These are phyloP conservation scores for Polypterus senegalus DNA, from an alignment of 2,113 vertebrate species.

Conservation along the genomic window DNA sequence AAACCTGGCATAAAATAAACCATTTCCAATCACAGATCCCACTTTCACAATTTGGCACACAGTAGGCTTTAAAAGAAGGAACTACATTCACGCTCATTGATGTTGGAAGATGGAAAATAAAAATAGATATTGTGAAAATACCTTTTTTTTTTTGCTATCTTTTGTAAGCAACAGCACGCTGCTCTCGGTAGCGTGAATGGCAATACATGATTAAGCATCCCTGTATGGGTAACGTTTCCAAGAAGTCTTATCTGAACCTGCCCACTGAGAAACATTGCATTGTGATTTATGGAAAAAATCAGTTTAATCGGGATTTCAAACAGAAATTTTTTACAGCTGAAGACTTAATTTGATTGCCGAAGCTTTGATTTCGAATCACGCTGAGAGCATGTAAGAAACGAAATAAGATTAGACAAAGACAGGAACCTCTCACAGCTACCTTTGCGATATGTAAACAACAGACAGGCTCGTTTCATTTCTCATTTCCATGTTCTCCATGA, in stretches of 20 bases:
- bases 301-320: constrained; percentile 4
- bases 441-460: neutral
- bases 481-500: too few relatives aligned
- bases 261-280: neutral
- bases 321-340: neutral
- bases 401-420: neutral
- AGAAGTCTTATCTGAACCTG: neutral
- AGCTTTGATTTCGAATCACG: neutral
- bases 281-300: constrained; percentile 2
- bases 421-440: neutral
- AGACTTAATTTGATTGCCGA: neutral
- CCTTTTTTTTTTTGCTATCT: neutral
- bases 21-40: too few relatives aligned
- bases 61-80: too few relatives aligned
- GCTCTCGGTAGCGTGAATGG: neutral
- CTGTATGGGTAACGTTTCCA: neutral
- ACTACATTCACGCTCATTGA: too few relatives aligned
- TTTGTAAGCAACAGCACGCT: neutral
- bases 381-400: neutral
- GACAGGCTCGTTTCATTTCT: too few relatives aligned
- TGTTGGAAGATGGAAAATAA: too few relatives aligned
- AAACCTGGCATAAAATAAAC: too few relatives aligned
- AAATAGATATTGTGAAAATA: constrained; percentile 1
- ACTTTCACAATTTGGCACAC: too few relatives aligned
- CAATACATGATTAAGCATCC: neutral